phyloP scores from a whole-genome alignment of 1,140 invertebrate genomes.

The Aphelenchoides besseyi region DNA sequence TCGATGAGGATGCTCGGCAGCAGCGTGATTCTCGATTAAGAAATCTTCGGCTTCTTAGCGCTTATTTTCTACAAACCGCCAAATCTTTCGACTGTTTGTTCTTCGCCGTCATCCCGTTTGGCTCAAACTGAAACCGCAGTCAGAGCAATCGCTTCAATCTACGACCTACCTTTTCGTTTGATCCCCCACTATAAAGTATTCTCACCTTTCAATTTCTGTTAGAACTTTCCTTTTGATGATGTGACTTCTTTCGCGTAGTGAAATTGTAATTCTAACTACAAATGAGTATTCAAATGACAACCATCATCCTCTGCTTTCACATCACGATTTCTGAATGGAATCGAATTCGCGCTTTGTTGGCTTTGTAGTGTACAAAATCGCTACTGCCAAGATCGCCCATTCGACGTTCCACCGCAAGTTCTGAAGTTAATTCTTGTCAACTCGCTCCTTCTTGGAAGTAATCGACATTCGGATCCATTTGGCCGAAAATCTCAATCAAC shows the following conservation, averaged over 20 bases:
- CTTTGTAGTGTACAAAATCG: not conserved
- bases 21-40: conserved; percentile 28
- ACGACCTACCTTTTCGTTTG: conserved; percentile 66
- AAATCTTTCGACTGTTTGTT: conserved; percentile 74
- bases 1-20: conserved; percentile 3
- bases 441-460: conserved; percentile 83
- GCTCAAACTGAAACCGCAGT: conserved; percentile 64
- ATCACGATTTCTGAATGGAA: no score
- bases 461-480: conserved; percentile 78
- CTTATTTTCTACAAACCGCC: conserved; percentile 72
- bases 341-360: conserved; percentile 21
- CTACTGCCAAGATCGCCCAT: conserved; percentile 22
- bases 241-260: conserved; percentile 80
- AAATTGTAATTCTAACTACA: conserved; percentile 73
- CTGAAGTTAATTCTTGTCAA: conserved; percentile 92
- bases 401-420: conserved; percentile 75
- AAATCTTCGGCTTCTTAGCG: conserved; percentile 74
- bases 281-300: conserved; percentile 48
- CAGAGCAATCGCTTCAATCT: conserved; percentile 17
- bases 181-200: conserved; percentile 68
- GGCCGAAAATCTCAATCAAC: conserved; percentile 75
- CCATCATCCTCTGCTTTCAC: no score
- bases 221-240: conserved; percentile 87
- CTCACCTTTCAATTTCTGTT: conserved; percentile 77
- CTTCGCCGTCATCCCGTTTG: conserved; percentile 67